These are phyloP conservation scores for Polydrusus cervinus DNA, from an alignment of 2,888 invertebrate genomes.

Conservation along the genomic window DNA sequence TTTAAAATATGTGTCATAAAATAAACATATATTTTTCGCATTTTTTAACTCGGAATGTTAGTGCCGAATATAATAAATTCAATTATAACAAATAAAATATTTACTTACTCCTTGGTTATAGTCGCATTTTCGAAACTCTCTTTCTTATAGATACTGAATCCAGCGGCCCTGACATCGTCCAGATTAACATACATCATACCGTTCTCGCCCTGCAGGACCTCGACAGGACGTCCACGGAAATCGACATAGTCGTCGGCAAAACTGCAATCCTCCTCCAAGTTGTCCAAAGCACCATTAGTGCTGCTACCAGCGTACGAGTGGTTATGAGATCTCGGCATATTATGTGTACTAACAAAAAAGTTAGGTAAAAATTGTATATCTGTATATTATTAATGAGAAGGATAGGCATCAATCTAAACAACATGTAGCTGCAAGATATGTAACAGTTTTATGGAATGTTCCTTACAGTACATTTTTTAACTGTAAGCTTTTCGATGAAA, in stretches of 20 bases:
- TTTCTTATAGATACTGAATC: constrained; percentile 60
- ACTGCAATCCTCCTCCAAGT: constrained; percentile 49
- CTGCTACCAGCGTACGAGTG: background rate
- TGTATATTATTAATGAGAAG: too few species aligned
- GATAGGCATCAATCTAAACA: too few species aligned
- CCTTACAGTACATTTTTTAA: too few species aligned
- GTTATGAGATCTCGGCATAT: background rate
- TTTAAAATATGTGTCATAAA: too few species aligned
- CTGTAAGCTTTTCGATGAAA: too few species aligned
- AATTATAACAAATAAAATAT: background rate
- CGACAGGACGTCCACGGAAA: constrained; percentile 58
- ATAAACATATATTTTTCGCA: too few species aligned
- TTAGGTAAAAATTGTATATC: too few species aligned
- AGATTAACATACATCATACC: constrained; percentile 60
- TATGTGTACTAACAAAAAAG: background rate
- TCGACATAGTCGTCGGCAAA: constrained; percentile 56
- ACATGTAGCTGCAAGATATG: too few species aligned
- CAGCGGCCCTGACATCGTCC: constrained; percentile 59
- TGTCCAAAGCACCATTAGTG: constrained; percentile 4
- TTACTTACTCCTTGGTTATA: constrained; percentile 57
- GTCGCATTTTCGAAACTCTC: constrained; percentile 55
- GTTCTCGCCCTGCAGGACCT: constrained; percentile 54
- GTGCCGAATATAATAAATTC: too few species aligned
- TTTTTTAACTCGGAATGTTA: too few species aligned
- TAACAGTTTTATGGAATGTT: too few species aligned